Base-by-base conservation (phyloP, 1,140 invertebrate genomes). In the Drosophila bocqueti region DNA sequence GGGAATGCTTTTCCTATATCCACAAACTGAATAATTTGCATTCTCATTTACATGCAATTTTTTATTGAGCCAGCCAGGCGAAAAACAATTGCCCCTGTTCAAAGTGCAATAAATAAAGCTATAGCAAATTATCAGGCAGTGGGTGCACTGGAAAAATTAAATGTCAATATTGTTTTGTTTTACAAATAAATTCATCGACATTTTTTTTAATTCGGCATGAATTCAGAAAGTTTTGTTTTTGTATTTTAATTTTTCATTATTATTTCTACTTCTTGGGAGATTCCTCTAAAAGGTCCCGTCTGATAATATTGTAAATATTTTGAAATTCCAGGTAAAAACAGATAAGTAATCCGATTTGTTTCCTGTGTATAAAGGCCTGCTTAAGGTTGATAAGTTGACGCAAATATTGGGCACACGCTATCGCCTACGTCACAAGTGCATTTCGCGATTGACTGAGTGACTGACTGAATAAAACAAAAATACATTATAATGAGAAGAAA, bases 91-190 rank as follows among this genome's bases (percentile, higher is more conserved):
- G 54, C 68, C 42, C 31, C 47, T 61, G 83, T 79, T 60, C 83
- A 85, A 86, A 86, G 83, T 86, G 75, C 83, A 85, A 79, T 82
- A 75, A 79, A 71, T 79, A 85, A 79, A 64, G 60, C 45, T 72
- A 64, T 46, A 38, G 66, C 45, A 60, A 72, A 73, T 85, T 69
- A 85, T 78, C 78, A 67, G 49, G 45, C 36, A 49, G 18, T 42
- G 26, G 21, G 18, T 68, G 40, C 72, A 50, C 49, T 71, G 9
- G 2, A 24, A 31, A 59, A 31, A 31, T 9, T 6, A 4, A 7
- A 10, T 4, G 6, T 5, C 16, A 7, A 0, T 3, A 6, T 16
- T 3, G 4, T 10, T 2, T 15, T 4, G 13, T 13, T 50, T 50
- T 3, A 29, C 1, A n/a, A n/a, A 26, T 9, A 16, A 16, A 26